phyloP scores from a whole-genome alignment of 64 coral and sea anemone species.

The Porites australiensis region DNA sequence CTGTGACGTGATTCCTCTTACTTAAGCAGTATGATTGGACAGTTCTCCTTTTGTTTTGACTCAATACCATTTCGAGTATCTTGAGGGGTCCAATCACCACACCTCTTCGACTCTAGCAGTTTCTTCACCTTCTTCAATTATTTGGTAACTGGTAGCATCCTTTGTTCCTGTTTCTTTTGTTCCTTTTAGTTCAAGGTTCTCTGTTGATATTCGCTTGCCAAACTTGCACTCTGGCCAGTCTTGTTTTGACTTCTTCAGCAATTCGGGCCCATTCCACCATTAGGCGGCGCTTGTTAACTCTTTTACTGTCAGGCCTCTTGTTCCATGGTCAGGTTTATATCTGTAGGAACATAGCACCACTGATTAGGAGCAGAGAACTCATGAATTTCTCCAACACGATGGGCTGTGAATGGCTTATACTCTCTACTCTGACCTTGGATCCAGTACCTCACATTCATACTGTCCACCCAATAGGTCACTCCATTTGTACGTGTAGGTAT shows the following conservation, averaged over 20 bases:
- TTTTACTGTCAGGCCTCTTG: no score
- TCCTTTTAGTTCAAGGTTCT: background rate
- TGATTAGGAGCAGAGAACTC: constrained; percentile 5
- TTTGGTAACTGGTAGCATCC: background rate
- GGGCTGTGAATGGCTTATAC: constrained; percentile 65
- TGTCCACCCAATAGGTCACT: constrained; percentile 78
- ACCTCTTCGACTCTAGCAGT: background rate
- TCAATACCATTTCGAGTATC: constrained; percentile 69
- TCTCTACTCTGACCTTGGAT: constrained; percentile 56
- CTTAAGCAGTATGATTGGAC: no score
- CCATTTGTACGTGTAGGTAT: constrained; percentile 24
- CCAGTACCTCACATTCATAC: constrained; percentile 38
- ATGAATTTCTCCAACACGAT: constrained; percentile 78
- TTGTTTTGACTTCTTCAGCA: constrained; percentile 24
- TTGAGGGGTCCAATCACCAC: constrained; percentile 51
- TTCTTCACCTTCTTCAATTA: constrained; percentile 18
- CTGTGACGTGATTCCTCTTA: no score
- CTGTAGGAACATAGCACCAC: no score
- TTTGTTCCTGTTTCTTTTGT: background rate
- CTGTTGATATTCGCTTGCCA: constrained; percentile 8
- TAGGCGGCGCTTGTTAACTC: no score
- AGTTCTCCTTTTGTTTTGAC: background rate
- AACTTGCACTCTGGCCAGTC: constrained; percentile 64
- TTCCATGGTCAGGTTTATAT: no score
- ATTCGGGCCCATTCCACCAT: constrained; percentile 61